A percentile compares a stretch with the other conserved stretches of the same genome.
Evolutionary conservation across 2,797 vertebrate species (phyloP).

Genomic region (Lemur catta): DNA sequence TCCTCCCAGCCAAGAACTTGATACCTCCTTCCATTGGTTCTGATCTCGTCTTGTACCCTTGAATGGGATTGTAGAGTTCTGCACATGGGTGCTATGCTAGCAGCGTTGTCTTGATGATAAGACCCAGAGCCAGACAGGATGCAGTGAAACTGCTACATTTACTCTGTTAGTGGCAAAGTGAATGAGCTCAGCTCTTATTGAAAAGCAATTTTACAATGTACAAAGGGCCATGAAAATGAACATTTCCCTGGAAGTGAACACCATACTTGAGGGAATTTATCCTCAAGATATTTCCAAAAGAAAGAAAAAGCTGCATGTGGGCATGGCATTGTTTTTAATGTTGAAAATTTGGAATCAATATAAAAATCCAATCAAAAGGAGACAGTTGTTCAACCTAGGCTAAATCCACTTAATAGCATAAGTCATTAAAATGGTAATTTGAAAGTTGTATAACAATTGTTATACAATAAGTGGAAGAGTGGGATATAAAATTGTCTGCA

Average conservation of each 20-base stretch:
- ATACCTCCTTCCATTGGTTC: background rate
- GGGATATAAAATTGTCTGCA: background rate
- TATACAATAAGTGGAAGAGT: background rate
- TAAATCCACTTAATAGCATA: background rate
- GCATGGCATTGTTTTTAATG: background rate
- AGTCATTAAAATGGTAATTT: background rate
- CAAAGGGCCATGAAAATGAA: background rate
- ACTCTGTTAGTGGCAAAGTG: background rate
- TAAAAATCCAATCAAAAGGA: background rate
- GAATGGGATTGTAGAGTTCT: fast-evolving
- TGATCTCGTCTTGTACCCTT: background rate
- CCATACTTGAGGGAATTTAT: background rate
- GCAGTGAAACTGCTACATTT: background rate
- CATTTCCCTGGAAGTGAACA: background rate
- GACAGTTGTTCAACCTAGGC: background rate
- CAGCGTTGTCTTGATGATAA: background rate
- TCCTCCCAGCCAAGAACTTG: background rate
- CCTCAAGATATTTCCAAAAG: background rate
- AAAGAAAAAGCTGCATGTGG: background rate
- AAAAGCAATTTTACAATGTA: background rate
- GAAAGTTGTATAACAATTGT: background rate
- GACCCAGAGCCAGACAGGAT: background rate
- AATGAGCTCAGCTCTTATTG: background rate
- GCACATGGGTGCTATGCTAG: fast-evolving
- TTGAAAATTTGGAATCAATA: background rate